These are phyloP conservation scores for Thalassoma bifasciatum DNA, from an alignment of 2,113 vertebrate species.

Conservation along the genomic window DNA sequence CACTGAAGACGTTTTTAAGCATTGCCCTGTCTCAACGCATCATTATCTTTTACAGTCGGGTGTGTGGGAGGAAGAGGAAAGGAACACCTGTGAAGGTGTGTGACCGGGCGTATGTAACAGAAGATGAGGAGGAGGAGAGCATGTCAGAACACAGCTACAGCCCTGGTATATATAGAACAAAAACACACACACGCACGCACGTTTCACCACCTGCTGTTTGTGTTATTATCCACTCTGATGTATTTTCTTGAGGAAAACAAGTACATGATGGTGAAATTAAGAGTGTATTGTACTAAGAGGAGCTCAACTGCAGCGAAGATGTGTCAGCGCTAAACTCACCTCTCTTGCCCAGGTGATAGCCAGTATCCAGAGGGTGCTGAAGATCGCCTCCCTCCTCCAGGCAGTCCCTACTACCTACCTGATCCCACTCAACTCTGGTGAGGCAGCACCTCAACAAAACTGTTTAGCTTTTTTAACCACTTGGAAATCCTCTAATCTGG, in stretches of 20 bases:
- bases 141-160: constrained; percentile 87
- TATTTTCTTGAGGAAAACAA: constrained; percentile 21
- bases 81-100: constrained; percentile 86
- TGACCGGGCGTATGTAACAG: constrained; percentile 83
- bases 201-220: constrained; percentile 25
- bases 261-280: constrained; percentile 1
- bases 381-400: constrained; percentile 78
- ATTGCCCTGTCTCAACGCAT: background rate
- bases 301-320: background rate
- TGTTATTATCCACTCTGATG: constrained; percentile 13
- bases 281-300: background rate
- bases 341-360: constrained; percentile 74
- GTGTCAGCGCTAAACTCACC: background rate
- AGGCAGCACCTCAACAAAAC: background rate
- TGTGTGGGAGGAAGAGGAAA: constrained; percentile 85
- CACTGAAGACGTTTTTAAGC: background rate
- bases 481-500: background rate
- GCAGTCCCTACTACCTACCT: constrained; percentile 83
- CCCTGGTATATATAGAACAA: constrained; percentile 72
- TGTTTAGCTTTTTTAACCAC: background rate
- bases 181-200: constrained; percentile 11
- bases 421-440: constrained; percentile 85
- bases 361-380: constrained; percentile 82
- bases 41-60: constrained; percentile 71
- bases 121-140: constrained; percentile 87